A percentile compares a stretch with the other conserved stretches of the same genome.
These are phyloP conservation scores for Piezodorus guildinii DNA, from an alignment of 1,140 invertebrate genomes.

Conservation along the genomic window DNA sequence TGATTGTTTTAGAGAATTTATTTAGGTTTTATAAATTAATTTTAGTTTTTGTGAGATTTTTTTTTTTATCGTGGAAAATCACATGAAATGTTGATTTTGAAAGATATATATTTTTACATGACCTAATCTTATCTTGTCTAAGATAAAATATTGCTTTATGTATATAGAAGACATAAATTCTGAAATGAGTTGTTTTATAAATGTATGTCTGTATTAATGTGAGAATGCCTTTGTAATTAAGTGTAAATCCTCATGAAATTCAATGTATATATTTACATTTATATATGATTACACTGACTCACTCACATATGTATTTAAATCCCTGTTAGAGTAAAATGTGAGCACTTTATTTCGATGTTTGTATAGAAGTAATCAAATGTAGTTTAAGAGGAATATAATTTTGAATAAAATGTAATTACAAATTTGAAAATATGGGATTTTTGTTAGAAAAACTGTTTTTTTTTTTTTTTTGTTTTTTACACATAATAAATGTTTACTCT, in stretches of 20 bases:
- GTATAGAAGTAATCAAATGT: constrained; percentile 14
- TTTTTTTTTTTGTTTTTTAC: too few relatives aligned
- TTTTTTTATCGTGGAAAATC: too few relatives aligned
- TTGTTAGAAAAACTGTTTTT: constrained; percentile 3
- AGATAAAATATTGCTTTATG: too few relatives aligned
- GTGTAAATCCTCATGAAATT: constrained; percentile 7
- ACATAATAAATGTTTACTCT: constrained; percentile 7
- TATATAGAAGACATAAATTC: constrained; percentile 5
- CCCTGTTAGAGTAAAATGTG: constrained; percentile 6
- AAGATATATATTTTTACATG: too few relatives aligned
- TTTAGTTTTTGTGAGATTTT: too few relatives aligned
- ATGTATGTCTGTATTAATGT: constrained; percentile 1
- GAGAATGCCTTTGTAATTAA: constrained; percentile 6
- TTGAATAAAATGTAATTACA: constrained; percentile 6
- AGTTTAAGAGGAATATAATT: constrained; percentile 6
- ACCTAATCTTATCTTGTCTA: too few relatives aligned
- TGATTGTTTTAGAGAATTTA: too few relatives aligned
- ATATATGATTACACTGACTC: constrained; percentile 8
- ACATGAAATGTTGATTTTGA: too few relatives aligned
- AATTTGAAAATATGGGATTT: constrained; percentile 9
- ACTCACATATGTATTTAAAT: constrained; percentile 9
- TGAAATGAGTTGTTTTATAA: neutral
- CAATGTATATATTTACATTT: constrained; percentile 3
- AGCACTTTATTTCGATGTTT: constrained; percentile 11
- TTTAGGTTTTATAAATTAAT: too few relatives aligned